Evolutionary conservation across 2,797 vertebrate species (phyloP), one percentile per base, ranked within the genome.

Genomic region (Kryptopterus vitreolus): DNA sequence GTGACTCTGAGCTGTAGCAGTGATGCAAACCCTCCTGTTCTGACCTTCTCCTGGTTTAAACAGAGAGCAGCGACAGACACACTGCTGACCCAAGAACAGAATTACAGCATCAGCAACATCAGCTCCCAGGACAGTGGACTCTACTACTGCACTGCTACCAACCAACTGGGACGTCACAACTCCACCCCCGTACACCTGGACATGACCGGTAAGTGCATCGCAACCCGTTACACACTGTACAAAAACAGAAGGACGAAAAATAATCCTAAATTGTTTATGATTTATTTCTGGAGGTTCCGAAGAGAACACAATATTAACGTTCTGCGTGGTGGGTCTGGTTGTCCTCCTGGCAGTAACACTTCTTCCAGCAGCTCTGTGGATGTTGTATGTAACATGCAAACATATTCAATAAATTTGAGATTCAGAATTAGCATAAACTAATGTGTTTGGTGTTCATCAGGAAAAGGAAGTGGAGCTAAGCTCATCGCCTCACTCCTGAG

Each of bases 1-100:
- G 73, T 76, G 55, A 69, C 63, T 69, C 63, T 81, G 73, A 81
- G 48, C 61, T 80, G 79, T 43, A 65, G 61, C 59, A 68, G 61
- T 78, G 76, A 78, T 55, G 52, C 52, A 53, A 22, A 53, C 52
- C 52, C 52, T 53, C 71, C 79, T 58, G 43, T 82, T 77, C 50
- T 15, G 66, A 71, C 3, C 18, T 82, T 72, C 78, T 53, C 58
- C 69, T 79, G 78, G 78, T 79, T 79, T 79, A 78, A 58, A 20
- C 66, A 70, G 18, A 53, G 15, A 18, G 48, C 48, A 55, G 18
- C 3, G 18, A 5, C 52, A 53, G 52, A 53, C 52, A 53, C 52
- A 53, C 52, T 53, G 52, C 52, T 53, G 18, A 22, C 18, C 18
- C 18, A 16, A 53, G 11, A 3, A 12, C 78, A 80, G 69, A 80